phyloP scores from a whole-genome alignment of 2,797 vertebrate species.

The Ceryle rudis region DNA sequence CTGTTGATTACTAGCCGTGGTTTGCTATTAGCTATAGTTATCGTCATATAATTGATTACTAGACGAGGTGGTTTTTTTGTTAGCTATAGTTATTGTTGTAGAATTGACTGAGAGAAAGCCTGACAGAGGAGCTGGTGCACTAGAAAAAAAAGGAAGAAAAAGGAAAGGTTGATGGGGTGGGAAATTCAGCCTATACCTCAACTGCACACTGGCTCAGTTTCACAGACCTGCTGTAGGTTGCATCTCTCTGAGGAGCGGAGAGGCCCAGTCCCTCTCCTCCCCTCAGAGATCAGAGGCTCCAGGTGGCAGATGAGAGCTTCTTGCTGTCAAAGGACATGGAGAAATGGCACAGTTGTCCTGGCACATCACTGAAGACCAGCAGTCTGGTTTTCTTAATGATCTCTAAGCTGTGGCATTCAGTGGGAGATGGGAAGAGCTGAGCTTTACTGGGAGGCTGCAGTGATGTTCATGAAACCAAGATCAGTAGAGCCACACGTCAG shows the following conservation, averaged over 20 bases:
- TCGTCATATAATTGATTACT: accelerated
- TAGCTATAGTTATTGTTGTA: accelerated
- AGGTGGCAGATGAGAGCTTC: not conserved
- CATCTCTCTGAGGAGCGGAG: not conserved
- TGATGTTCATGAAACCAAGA: not conserved
- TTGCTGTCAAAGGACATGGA: not conserved
- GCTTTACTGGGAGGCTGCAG: not conserved
- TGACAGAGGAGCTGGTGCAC: accelerated
- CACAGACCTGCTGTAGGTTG: not conserved
- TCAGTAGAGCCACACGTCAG: accelerated
- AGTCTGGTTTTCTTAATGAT: accelerated
- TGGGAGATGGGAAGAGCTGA: not conserved
- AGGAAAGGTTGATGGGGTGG: not conserved
- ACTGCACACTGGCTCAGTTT: not conserved
- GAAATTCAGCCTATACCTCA: not conserved
- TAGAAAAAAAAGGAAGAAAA: not conserved
- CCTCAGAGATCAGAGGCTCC: not conserved
- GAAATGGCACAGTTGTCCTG: accelerated
- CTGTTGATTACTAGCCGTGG: accelerated
- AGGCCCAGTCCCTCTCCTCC: not conserved
- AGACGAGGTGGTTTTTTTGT: accelerated
- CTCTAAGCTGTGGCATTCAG: not conserved
- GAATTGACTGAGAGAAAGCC: not conserved
- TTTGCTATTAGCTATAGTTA: not conserved
- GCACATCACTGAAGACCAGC: not conserved